Base-by-base conservation (phyloP, 30 jellyfish, hydroid and myxozoan species). In the Catostylus mosaicus region DNA sequence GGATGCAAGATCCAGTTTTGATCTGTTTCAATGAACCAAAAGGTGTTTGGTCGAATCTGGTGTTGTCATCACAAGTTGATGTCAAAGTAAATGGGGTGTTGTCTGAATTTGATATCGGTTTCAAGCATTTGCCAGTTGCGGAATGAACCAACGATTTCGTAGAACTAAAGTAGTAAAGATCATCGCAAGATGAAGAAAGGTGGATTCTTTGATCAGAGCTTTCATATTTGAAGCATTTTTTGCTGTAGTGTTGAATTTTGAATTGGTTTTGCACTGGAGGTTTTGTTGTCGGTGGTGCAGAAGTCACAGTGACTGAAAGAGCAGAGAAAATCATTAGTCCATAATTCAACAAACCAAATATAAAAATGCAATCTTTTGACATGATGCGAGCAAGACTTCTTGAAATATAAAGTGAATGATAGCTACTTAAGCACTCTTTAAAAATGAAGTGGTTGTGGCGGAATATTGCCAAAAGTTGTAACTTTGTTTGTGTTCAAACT, bases 61-160 rank as follows among this genome's bases (percentile, higher is more conserved):
- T 34, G 67, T 73, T 37, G 51, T 71, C 83, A 29, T 40, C 73
- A 60, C 93, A 83, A 31, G 4, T 24, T 34, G 71, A n/a, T 14
- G 52, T 36, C 3, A 71, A 62, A 2, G 50, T 23, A 47, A 83
- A 19, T 20, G 7, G 40, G 22, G 87, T 22, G 33, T 70, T 52
- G 72, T 83, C 81, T 2, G 30, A 26, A 23, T 37, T 38, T 31
- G 72, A 52, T 9, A n/a, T 5, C 12, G 93, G 93, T 11, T 69
- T 54, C 26, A 83, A 47, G 57, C 93, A 83, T 70, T 83, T 83
- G 1, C 93, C 93, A 45, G 80, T 26, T 19, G 93, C 72, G 35
- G 47, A 20, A 46, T 69, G 93, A 7, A 51, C 78, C 51, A 83
- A 67, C 3, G 73, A 38, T 10, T 70, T 83, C 20, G 75, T 69